Evolutionary conservation across 2,888 invertebrate genomes (phyloP), one percentile per base, ranked within the genome.

Genomic region (Quadriops clusia): DNA sequence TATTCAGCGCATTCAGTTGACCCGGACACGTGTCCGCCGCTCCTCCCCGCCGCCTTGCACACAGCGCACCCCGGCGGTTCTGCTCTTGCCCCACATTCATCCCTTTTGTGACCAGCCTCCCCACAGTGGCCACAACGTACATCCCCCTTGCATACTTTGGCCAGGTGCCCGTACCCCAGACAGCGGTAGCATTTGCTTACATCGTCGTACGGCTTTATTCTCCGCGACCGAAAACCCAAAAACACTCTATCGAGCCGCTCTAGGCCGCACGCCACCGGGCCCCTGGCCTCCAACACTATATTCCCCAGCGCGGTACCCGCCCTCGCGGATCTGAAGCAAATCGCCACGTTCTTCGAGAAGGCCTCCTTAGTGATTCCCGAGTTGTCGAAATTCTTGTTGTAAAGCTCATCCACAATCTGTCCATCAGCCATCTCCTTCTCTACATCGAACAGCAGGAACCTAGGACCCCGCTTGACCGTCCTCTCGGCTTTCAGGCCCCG

Each of bases 281-380:
- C 9, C 4, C 18, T 6, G 2, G 28, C 23, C 15, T 38, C 33
- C 2, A 18, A 23, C 2, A 38, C 33, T 1, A 23, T 6, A 24
- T 38, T 35, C 2, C 22, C 30, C 4, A 30, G 32, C 1, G 23
- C 11, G 21, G 20, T 36, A 9, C 17, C 24, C 17, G 23, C 13
- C 2, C 33, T 35, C 11, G 30, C 38, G 2, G 35, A 30, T 23
- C 22, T 33, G 27, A 38, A 38, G 9, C 29, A 5, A 2, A 36
- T 13, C 4, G 26, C 12, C 8, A 37, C 26, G 6, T 26, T 9
- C 3, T 21, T n/a, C 4, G 31, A 7, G 17, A 24, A 37, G 2
- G 18, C 23, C 6, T 22, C 12, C 13, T 28, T 18, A 3, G 3
- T 14, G 1, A 32, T 14, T n/a, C n/a, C n/a, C 5, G 6, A 16